Base-by-base conservation (phyloP, 35 echinoderm and acorn worm genomes). In the Apostichopus japonicus region DNA sequence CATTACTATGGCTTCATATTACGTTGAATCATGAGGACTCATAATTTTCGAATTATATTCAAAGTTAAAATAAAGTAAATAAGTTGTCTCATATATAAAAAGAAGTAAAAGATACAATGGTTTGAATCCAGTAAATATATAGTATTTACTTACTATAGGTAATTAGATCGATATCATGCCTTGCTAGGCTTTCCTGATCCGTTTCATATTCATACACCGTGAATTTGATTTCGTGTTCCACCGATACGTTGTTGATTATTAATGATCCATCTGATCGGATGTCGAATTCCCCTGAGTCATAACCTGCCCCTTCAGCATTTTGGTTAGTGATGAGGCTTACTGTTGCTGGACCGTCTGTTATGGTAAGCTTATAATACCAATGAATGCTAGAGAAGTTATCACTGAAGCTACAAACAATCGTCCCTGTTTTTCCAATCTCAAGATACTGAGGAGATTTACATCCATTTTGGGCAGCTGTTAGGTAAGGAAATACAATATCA, bases 201-300 rank as follows among this genome's bases (percentile, higher is more conserved):
- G 6, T 6, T n/a, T 19, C 21, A 75, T 7, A n/a, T 23, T 23
- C 71, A n/a, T 75, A 75, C 2, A 75, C 71, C 13, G 71, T 75
- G 71, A 75, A 75, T n/a, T 21, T 19, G 7, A 19, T 19, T 75
- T 75, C 71, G n/a, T 75, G 71, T 7, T 19, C 14, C n/a, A 75
- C 71, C 14, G 71, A 21, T 24, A 75, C 71, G 71, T 75, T 75
- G 17, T 21, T 6, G 22, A 75, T n/a, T 84, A 84, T 54, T 21
- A 84, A 23, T 57, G 81, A 84, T 19, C 81, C 81, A 84, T 84
- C 56, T 57, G 53, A 6, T 8, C 57, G 11, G 17, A 84, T 84
- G 53, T 84, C 81, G n/a, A 57, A 84, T n/a, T 84, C 81, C 13
- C 81, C 81, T 58, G 81, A 57, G 8, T 57, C 11, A 22, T 59